Base-by-base conservation (phyloP, 2,888 invertebrate genomes). In the Ophion ventricosus region DNA sequence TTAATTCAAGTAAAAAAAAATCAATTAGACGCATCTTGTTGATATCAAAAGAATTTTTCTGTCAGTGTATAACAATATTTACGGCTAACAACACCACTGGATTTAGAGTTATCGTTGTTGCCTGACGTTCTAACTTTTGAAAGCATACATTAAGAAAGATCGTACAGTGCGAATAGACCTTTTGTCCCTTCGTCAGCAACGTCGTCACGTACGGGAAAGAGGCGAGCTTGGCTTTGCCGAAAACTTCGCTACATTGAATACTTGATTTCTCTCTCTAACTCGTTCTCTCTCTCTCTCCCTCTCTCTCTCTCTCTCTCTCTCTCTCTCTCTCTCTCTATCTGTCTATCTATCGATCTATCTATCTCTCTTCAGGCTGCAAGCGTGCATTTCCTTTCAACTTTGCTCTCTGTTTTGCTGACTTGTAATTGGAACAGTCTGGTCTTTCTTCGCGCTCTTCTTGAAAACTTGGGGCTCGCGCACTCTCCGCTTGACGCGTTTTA, bases 121-220 rank as follows among this genome's bases (percentile, higher is more conserved):
- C 17, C 25, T 14, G 11, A 14, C 66, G 43, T 4, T 54, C 54
- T 54, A 66, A 75, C 70, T 84, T 64, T 64, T 35, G 40, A 64
- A 70, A 74, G 73, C 56, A 11, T 54, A n/a, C 23, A 61, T 70
- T 67, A 61, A 75, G 14, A 63, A 57, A 69, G 77, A 79, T 84
- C 64, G 40, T 35, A 23, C 59, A 1, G 63, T 59, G 54, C 25
- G 23, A 54, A 29, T 56, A 70, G 49, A 40, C 66, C 49, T 70
- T 82, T 82, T 75, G 79, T 63, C 64, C 43, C 72, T 72, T 82
- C 84, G 75, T 84, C 82, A 79, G 82, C 75, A 76, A 59, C 72
- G 75, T 79, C 70, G 79, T 84, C 84, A 75, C 81, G 81, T 76
- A 59, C 64, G 2, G n/a, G 49, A 66, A 54, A 64, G 57, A 76